Percentiles rank a stretch among this genome's conserved stretches.
Conservation (phyloP, 1,140 invertebrate species). For the Drosophila watanabei region DNA sequence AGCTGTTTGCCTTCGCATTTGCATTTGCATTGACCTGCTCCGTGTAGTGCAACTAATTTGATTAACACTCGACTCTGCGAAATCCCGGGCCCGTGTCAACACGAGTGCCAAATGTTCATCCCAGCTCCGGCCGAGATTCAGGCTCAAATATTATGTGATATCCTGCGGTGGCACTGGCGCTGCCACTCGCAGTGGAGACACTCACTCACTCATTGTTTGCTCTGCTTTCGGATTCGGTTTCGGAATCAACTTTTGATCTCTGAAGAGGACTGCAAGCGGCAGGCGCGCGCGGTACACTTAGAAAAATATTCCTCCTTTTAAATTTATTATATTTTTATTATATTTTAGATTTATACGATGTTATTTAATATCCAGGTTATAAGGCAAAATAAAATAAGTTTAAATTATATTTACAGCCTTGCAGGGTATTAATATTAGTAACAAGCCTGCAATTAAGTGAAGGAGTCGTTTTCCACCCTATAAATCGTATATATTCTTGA, state of each 20-base stretch:
- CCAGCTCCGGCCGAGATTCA: slow-evolving; percentile 37
- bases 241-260: slow-evolving; percentile 68
- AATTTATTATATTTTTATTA: not conserved
- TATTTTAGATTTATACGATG: not conserved
- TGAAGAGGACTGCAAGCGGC: slow-evolving; percentile 56
- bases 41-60: slow-evolving; percentile 67
- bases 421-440: too few relatives aligned
- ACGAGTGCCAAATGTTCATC: slow-evolving; percentile 66
- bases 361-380: not conserved
- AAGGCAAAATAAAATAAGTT: not conserved
- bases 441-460: too few relatives aligned
- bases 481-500: too few relatives aligned
- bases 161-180: slow-evolving; percentile 58
- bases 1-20: slow-evolving; percentile 13
- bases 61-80: slow-evolving; percentile 47
- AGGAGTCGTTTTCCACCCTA: too few relatives aligned
- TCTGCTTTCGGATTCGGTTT: slow-evolving; percentile 57
- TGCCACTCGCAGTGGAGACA: slow-evolving; percentile 47
- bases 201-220: slow-evolving; percentile 67
- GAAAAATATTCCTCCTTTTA: not conserved
- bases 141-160: slow-evolving; percentile 80
- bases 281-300: slow-evolving; percentile 6
- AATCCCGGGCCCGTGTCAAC: slow-evolving; percentile 46
- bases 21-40: slow-evolving; percentile 60
- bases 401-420: not conserved